Evolutionary conservation across 2,797 vertebrate species (phyloP), one percentile per base, ranked within the genome.

Genomic region (Leptatherina wallacei): DNA sequence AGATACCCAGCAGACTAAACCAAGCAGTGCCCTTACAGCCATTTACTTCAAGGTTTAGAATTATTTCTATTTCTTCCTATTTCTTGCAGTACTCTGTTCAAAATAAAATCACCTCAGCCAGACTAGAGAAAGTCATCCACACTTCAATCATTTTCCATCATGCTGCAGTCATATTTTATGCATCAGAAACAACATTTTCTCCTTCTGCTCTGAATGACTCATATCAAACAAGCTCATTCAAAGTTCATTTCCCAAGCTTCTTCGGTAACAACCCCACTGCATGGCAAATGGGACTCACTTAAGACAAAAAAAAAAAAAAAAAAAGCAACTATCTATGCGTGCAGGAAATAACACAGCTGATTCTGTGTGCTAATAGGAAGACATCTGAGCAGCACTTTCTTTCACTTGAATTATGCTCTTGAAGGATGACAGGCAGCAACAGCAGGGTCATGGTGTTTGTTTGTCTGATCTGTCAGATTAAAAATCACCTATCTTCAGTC

Each of bases 271-370:
- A 68, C 27, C 29, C 51, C 38, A 12, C 22, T 75, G 86, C 55
- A 89, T 89, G 69, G 82, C 69, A 78, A 85, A 85, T 89, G 80
- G 22, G 47, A 61, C 65, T 86, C 75, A 87, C 86, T 90, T 85
- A 55, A 65, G 30, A 56, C 10, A 61, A 40, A 27, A 27, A 29
- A 51, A 14, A 27, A 27, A 29, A 51, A 14, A 69, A 78, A 80
- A 70, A 77, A 81, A 55, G 40, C 36, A 62, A 32, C 42, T 68
- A 56, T 69, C 65, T 81, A 32, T 58, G 56, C 18, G 27, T 66
- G 80, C 73, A 78, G 71, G 56, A 82, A 83, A 80, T 57, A 71
- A 58, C 78, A 85, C 71, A 72, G 40, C 64, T 82, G 73, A 82
- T 68, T 90, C 38, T 22, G 60, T 82, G 35, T 83, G 80, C 80